Conservation (phyloP, 2,113 vertebrate genomes). For the Nematolebias whitei region DNA sequence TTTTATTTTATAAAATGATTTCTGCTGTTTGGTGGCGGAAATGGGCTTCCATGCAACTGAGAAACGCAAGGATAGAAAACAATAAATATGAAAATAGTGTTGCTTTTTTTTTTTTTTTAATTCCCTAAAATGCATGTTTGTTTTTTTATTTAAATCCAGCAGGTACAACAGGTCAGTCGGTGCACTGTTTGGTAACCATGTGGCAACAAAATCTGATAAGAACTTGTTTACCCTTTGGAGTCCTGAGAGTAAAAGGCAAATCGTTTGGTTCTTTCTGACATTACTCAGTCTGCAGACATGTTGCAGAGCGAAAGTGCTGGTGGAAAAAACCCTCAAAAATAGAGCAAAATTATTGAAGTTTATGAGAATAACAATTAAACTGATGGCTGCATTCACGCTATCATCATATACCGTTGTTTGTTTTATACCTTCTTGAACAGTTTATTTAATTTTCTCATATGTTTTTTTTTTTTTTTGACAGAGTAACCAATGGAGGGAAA, state of each 20-base stretch:
- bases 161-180: not conserved
- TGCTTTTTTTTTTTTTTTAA: not conserved
- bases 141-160: not conserved
- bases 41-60: too few relatives aligned
- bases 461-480: slow-evolving; percentile 54
- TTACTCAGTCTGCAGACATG: not conserved
- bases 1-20: not conserved
- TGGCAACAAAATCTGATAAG: slow-evolving; percentile 32
- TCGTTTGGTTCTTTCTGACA: not conserved
- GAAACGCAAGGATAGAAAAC: not conserved
- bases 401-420: not conserved
- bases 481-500: slow-evolving; percentile 95
- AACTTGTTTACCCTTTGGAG: slow-evolving; percentile 7
- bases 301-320: too few relatives aligned
- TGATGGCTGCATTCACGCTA: not conserved
- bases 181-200: slow-evolving; percentile 35
- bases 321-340: too few relatives aligned
- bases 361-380: too few relatives aligned
- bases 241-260: not conserved
- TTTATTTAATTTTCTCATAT: not conserved
- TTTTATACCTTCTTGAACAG: too few relatives aligned
- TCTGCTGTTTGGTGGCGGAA: not conserved
- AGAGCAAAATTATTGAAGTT: too few relatives aligned
- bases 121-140: not conserved
- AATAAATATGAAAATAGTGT: not conserved